Percentiles rank a stretch among this genome's conserved stretches.
These are phyloP conservation scores for Lepidonotus clava DNA, from an alignment of 2,888 invertebrate species.

Conservation along the genomic window DNA sequence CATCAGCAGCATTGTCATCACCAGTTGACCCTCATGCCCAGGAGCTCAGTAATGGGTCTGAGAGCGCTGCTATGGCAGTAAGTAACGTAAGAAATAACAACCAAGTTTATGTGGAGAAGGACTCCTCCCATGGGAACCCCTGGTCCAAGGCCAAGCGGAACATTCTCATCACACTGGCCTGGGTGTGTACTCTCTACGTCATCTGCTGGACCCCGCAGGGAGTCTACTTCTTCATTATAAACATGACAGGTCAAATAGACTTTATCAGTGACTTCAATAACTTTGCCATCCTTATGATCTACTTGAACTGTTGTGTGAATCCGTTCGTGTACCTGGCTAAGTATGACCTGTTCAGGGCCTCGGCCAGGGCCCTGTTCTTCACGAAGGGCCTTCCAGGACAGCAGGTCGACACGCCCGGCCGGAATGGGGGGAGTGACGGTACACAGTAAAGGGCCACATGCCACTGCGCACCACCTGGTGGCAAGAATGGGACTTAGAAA, in stretches of 20 bases:
- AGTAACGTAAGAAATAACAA: background rate
- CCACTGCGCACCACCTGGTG: no score
- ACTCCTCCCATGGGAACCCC: background rate
- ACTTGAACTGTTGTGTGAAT: conserved; percentile 36
- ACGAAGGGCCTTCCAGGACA: background rate
- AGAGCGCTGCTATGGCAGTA: background rate
- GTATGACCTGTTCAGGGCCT: conserved; percentile 17
- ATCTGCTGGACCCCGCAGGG: conserved; percentile 46
- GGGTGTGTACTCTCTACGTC: conserved; percentile 34
- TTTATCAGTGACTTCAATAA: conserved; percentile 45
- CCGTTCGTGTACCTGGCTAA: conserved; percentile 45
- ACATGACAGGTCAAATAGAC: conserved; percentile 4
- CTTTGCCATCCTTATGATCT: conserved; percentile 37
- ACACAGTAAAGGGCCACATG: no score
- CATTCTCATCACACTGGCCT: conserved; percentile 21
- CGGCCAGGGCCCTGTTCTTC: conserved; percentile 10
- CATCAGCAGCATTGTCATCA: background rate
- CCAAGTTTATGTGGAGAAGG: conserved; percentile 1
- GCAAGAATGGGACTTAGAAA: no score
- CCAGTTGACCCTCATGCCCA: no score
- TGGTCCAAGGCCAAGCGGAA: conserved; percentile 40
- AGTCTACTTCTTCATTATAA: conserved; percentile 41
- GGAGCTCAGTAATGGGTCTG: conserved; percentile 5
- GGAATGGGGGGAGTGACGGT: background rate
- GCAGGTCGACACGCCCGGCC: background rate